phyloP scores from a whole-genome alignment of 2,113 vertebrate species.

The Plecturocebus donacophilus region DNA sequence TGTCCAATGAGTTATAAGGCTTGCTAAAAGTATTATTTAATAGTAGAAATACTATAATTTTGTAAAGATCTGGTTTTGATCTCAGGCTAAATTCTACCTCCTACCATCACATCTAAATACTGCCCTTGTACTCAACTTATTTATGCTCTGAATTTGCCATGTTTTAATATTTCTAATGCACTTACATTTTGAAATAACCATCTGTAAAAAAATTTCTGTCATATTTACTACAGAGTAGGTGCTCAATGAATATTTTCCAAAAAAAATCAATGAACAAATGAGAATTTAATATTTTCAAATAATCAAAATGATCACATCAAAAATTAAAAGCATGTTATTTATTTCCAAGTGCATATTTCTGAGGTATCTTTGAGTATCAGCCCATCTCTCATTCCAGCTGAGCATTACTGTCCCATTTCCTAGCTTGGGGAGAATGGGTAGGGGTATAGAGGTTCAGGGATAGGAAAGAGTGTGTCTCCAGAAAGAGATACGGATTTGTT shows the following conservation, averaged over 20 bases:
- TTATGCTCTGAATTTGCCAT: neutral
- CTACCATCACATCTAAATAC: neutral
- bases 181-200: neutral
- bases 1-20: neutral
- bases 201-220: neutral
- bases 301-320: neutral
- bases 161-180: neutral
- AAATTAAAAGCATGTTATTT: neutral
- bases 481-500: neutral
- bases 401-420: neutral
- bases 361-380: neutral
- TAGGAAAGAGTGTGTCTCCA: neutral
- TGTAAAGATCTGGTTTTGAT: neutral
- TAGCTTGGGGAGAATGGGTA: neutral
- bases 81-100: neutral
- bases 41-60: neutral
- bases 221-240: neutral
- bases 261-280: slow-evolving; percentile 8
- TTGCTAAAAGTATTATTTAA: neutral
- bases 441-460: neutral
- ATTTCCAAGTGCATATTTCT: neutral
- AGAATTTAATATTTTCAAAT: slow-evolving; percentile 31
- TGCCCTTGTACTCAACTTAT: neutral
- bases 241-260: neutral
- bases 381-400: neutral